Conservation (phyloP, 2,888 invertebrate species). For the Dichetophora obliterata region DNA sequence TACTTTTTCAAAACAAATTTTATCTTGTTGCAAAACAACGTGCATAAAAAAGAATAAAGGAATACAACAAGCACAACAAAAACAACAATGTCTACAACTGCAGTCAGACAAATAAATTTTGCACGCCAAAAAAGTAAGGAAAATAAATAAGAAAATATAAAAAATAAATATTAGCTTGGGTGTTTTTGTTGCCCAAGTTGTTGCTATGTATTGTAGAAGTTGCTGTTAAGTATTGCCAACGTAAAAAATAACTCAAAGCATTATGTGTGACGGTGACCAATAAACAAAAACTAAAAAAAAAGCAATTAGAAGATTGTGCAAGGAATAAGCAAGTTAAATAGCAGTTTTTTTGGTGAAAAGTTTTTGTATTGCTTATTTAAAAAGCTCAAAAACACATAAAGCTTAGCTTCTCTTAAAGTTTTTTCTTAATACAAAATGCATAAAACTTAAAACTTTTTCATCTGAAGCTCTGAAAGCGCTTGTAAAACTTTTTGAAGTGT, state of each 20-base stretch:
- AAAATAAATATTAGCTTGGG: neutral
- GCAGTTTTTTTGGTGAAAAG: too few species aligned
- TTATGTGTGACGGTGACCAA: neutral
- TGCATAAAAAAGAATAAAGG: neutral
- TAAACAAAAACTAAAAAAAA: too few species aligned
- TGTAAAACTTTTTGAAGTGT: too few species aligned
- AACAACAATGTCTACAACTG: constrained; percentile 21
- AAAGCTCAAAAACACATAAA: too few species aligned
- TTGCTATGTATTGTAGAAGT: neutral
- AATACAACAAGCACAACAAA: too few species aligned
- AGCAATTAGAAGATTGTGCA: too few species aligned
- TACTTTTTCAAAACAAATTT: neutral
- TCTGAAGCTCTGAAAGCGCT: too few species aligned
- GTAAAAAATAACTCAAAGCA: neutral
- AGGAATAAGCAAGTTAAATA: too few species aligned
- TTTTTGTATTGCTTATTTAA: too few species aligned
- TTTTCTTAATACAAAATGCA: too few species aligned
- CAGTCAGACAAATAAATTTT: constrained; percentile 35
- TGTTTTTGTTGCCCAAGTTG: neutral
- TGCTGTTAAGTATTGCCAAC: neutral
- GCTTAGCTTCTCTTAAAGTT: too few species aligned
- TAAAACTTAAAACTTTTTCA: too few species aligned
- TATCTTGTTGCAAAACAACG: neutral
- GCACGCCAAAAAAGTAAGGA: constrained; percentile 30
- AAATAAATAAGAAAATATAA: neutral